These are phyloP conservation scores for Drosophila nikananu DNA, from an alignment of 1,140 invertebrate genomes.

Conservation along the genomic window DNA sequence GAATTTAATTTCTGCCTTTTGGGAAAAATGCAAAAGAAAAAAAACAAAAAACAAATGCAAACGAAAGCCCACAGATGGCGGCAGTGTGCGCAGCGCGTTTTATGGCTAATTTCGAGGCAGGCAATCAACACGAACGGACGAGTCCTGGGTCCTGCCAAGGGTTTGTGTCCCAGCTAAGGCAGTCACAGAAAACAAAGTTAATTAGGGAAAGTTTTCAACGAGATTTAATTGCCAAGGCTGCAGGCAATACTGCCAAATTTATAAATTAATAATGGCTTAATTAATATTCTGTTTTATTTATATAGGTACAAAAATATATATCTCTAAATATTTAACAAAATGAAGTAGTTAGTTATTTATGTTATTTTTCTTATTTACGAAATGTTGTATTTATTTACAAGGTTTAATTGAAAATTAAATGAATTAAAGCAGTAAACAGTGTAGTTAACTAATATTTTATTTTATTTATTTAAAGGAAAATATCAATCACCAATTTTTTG, in stretches of 20 bases:
- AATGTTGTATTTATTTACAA: neutral
- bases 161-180: conserved; percentile 66
- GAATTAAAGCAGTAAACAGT: too few species aligned
- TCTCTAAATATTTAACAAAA: neutral
- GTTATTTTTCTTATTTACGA: neutral
- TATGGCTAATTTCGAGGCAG: conserved; percentile 70
- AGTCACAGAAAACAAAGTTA: neutral
- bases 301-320: neutral
- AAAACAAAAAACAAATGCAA: neutral
- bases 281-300: neutral
- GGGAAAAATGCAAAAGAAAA: neutral
- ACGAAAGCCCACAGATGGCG: conserved; percentile 58
- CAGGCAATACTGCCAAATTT: too few species aligned
- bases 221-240: conserved; percentile 17
- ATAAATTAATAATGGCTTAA: neutral
- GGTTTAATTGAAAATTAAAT: neutral
- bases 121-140: conserved; percentile 24
- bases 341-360: accelerated
- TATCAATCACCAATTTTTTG: too few species aligned
- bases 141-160: conserved; percentile 18
- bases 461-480: too few species aligned
- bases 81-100: conserved; percentile 39
- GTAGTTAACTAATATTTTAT: too few species aligned
- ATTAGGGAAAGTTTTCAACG: conserved; percentile 20
- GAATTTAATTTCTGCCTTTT: conserved; percentile 50